phyloP scores from a whole-genome alignment of 2,888 invertebrate species.

The Stenotaenia linearis region DNA sequence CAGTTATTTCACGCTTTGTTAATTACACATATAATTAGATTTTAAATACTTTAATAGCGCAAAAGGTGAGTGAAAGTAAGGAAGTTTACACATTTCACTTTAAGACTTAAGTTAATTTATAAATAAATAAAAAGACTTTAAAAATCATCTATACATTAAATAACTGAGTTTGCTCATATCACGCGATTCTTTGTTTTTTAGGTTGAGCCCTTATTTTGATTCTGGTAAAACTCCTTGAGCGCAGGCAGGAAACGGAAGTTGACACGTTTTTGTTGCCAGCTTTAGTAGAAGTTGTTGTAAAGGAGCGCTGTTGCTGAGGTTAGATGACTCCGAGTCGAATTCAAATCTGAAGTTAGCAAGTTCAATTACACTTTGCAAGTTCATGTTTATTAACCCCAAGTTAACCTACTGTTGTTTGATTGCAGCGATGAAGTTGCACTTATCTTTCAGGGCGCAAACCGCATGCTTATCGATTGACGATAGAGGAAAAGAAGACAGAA shows the following conservation, averaged over 20 bases:
- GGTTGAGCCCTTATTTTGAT: not conserved
- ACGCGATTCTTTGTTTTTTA: not conserved
- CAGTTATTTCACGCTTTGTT: not conserved
- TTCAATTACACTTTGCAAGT: not conserved
- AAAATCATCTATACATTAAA: too few relatives aligned
- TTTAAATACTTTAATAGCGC: not conserved
- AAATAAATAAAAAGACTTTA: too few relatives aligned
- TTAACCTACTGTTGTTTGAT: not conserved
- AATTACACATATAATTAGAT: not conserved
- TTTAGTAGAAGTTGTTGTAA: not conserved
- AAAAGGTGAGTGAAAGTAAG: not conserved
- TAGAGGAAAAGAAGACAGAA: not conserved
- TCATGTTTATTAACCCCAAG: not conserved
- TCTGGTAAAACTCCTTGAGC: not conserved
- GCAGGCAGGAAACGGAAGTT: not conserved
- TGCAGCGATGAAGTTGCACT: not conserved
- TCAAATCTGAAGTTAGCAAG: not conserved
- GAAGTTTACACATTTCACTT: not conserved
- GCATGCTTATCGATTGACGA: not conserved
- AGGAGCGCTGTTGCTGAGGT: not conserved
- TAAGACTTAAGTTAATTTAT: too few relatives aligned
- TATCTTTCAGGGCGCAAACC: not conserved
- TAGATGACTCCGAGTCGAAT: not conserved
- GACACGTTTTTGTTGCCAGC: not conserved
- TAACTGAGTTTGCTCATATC: too few relatives aligned